Base-by-base conservation (phyloP, 2,888 invertebrate genomes). In the Liodrosophila aerea region DNA sequence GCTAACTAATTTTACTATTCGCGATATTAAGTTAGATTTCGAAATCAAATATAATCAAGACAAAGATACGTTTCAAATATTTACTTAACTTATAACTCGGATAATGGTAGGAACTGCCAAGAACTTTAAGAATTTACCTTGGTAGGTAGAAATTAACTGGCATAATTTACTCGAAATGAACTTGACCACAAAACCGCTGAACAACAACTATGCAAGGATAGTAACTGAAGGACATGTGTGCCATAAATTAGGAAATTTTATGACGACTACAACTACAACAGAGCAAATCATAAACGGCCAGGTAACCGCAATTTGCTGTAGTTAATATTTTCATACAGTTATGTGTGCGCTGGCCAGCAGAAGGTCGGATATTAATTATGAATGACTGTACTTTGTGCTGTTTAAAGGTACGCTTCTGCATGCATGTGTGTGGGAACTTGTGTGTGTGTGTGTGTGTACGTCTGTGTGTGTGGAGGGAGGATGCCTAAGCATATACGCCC, bases 271-370 rank as follows among this genome's bases (percentile, higher is more conserved):
- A 4, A 22, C 22, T 22, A 49, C 51, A 53, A 52, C 16, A 40
- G 3, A 45, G 53, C 60, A 57, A 59, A 65, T 71, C 68, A 73
- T 76, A 73, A 65, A 60, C 61, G 59, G 31, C 22, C 49, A 33
- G 63, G 40, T 47, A 36, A 40, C 46, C 7, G 12, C 15, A 33
- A 61, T 29, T 11, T 43, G 33, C 22, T 22, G 33, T 43, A 34
- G 43, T 11, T 31, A 9, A 36, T 15, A 30, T 37, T 36, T 40
- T 37, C 37, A 46, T 45, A 60, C 51, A 22, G 30, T 44, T 57
- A 7, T 36, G 15, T 9, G 40, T 13, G 29, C 46, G 12, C 22
- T 39, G 13, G 29, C 15, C 2, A 13, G 2, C 5, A 29, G 30
- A 47, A 60, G 59, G 59, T 41, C 47, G 33, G 16, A 18, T 63